These are phyloP conservation scores for Microchirus variegatus DNA, from an alignment of 2,797 vertebrate species.

Conservation along the genomic window DNA sequence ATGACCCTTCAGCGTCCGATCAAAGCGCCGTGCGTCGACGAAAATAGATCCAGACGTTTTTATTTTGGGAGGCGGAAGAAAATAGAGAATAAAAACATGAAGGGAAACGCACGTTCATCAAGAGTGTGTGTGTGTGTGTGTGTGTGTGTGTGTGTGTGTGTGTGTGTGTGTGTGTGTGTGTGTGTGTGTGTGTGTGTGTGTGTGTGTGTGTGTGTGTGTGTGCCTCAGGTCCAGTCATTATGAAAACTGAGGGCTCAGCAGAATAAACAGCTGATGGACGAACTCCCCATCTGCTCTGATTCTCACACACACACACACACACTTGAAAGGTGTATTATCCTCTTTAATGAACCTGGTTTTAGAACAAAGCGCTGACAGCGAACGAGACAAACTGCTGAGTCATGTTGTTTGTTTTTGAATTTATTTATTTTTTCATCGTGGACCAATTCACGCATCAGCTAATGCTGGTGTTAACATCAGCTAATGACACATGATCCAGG, in stretches of 20 bases:
- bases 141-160: background rate
- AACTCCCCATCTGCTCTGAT: constrained; percentile 28
- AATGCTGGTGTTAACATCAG: too few relatives aligned
- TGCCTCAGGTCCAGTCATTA: constrained; percentile 18
- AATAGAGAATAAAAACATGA: too few relatives aligned
- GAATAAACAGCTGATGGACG: constrained; percentile 39
- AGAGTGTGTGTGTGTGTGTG: background rate
- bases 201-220: constrained; percentile 3
- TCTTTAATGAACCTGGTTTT: too few relatives aligned
- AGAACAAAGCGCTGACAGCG: too few relatives aligned
- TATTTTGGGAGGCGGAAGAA: constrained; percentile 41
- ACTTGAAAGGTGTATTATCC: too few relatives aligned
- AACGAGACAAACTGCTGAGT: too few relatives aligned
- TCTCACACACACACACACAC: constrained; percentile 8
- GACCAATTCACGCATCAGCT: too few relatives aligned
- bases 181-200: background rate
- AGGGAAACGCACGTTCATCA: constrained; percentile 20
- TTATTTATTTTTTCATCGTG: too few relatives aligned
- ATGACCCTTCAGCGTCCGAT: constrained; percentile 12
- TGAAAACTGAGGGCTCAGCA: constrained; percentile 30
- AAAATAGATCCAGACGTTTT: constrained; percentile 43
- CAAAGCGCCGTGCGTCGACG: constrained; percentile 17
- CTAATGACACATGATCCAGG: too few relatives aligned
- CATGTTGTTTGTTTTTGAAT: too few relatives aligned
- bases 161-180: background rate